Base-by-base conservation (phyloP, 2,888 invertebrate species). In the Griposia aprilina region DNA sequence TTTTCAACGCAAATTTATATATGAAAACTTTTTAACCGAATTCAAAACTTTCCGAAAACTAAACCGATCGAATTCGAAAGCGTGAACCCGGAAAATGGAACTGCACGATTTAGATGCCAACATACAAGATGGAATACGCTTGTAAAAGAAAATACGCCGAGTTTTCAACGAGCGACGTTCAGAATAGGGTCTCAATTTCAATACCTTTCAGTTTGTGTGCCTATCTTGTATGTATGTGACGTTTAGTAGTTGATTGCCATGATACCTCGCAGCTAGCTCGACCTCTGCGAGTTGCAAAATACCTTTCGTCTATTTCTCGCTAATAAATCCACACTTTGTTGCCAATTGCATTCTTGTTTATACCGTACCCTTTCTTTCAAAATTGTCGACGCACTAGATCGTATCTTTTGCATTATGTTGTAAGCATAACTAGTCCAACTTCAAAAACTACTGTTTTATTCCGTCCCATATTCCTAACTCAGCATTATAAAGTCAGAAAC, bases 121-220 rank as follows among this genome's bases (percentile, higher is more conserved):
- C 6, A 20, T 8, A 52, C 72, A 36, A 20, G 45, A 55, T 20
- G 8, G 45, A 66, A 76, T 76, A 67, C 55, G 26, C 55, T 76
- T 48, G 23, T n/a, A 30, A 67, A 67, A 55, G 55, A 82, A 82
- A 83, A 55, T 41, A 48, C 36, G n/a, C n/a, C 13, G 41, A 50
- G 52, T 59, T 69, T 80, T 55, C 66, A 60, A 73, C 50, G 55
- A 26, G 41, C 13, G 26, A 45, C 17, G 50, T 69, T 7, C 48
- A 78, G 76, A 82, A 86, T 82, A 72, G 73, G 65, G 74, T 77
- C 62, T 77, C 69, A 84, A 89, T 90, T 91, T 91, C 84, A 88
- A 91, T 90, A 87, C 80, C 36, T 72, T 84, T 90, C 88, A 78
- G 73, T 77, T 80, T 83, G 87, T 89, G 90, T 87, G 83, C 74